A percentile compares a stretch with the other conserved stretches of the same genome.
These are phyloP conservation scores for Proteles cristata DNA, from an alignment of 2,113 vertebrate genomes.

Conservation along the genomic window DNA sequence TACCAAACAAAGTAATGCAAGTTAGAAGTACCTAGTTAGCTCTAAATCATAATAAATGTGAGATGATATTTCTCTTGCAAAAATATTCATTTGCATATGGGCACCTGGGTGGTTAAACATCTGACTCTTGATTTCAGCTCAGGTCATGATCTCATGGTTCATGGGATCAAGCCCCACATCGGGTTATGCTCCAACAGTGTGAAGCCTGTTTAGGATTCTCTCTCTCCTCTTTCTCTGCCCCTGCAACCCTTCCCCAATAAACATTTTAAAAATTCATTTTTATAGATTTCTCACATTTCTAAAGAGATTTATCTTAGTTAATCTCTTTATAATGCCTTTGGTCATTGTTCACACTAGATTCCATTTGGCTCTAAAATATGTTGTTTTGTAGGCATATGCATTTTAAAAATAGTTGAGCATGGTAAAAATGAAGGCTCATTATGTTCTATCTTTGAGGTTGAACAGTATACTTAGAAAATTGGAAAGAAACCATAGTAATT, in stretches of 20 bases:
- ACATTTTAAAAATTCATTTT: not conserved
- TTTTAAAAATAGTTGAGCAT: not conserved
- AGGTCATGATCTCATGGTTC: not conserved
- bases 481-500: not conserved
- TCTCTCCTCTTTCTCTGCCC: not conserved
- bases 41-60: not conserved
- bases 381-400: not conserved
- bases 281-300: not conserved
- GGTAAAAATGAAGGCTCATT: not conserved
- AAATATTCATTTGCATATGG: not conserved
- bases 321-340: not conserved
- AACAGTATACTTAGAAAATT: not conserved
- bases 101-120: not conserved
- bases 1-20: not conserved
- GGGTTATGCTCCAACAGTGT: not conserved
- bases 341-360: not conserved
- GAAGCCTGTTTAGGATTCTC: not conserved
- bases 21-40: not conserved
- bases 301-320: not conserved
- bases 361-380: not conserved
- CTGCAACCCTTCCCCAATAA: too few species aligned
- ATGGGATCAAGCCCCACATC: not conserved
- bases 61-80: not conserved
- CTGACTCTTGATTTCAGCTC: not conserved
- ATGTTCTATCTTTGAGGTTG: not conserved